Percentiles rank a stretch among this genome's conserved stretches.
These are phyloP conservation scores for Digitonthophagus gazella DNA, from an alignment of 2,888 invertebrate genomes.

Conservation along the genomic window DNA sequence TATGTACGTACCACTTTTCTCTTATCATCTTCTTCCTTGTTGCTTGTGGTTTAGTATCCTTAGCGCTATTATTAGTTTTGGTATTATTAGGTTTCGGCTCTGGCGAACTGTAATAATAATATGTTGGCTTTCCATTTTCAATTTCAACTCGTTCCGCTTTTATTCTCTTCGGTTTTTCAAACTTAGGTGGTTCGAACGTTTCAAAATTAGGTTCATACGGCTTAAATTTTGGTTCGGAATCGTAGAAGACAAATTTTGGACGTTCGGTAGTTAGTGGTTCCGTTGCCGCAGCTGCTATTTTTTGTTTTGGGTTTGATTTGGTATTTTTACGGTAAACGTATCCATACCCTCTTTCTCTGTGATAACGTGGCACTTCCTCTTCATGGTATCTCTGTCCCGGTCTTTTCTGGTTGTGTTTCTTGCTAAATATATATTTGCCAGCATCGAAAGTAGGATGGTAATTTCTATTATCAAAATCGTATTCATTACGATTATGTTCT, in stretches of 20 bases:
- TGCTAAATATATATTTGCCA: constrained; percentile 24
- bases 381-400: constrained; percentile 1
- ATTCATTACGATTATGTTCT: constrained; percentile 24
- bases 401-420: constrained; percentile 24
- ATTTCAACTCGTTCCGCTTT: neutral
- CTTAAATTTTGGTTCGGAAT: neutral
- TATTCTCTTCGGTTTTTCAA: neutral
- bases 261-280: neutral
- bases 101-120: neutral
- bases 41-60: neutral
- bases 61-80: neutral
- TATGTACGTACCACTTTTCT: constrained; percentile 36
- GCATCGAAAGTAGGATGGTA: constrained; percentile 26
- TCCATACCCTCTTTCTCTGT: constrained; percentile 9
- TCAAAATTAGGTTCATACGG: neutral
- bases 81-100: neutral
- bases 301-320: neutral
- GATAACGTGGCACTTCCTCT: neutral
- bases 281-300: neutral
- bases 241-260: neutral
- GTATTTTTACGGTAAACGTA: neutral
- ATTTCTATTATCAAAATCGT: constrained; percentile 24
- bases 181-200: neutral
- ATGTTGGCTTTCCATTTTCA: neutral
- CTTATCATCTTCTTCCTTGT: constrained; percentile 30